phyloP scores from a whole-genome alignment of 2,113 vertebrate genomes.

The Periophthalmodon schlosseri region DNA sequence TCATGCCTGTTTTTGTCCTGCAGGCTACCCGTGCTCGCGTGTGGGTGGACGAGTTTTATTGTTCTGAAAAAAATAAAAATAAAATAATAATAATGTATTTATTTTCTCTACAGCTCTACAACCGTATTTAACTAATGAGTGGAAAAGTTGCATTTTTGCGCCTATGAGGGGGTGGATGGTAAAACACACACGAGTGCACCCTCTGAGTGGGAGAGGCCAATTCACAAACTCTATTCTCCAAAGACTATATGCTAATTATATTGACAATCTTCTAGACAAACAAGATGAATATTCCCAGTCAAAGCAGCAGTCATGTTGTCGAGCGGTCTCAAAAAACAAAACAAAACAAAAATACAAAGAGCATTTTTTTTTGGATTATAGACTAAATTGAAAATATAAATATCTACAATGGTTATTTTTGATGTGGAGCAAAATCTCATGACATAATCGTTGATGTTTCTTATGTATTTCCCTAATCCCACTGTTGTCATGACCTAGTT shows the following conservation, averaged over 20 bases:
- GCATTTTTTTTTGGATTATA: conserved; percentile 26
- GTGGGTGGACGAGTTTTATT: conserved; percentile 62
- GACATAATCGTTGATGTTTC: conserved; percentile 49
- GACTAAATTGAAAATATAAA: conserved; percentile 47
- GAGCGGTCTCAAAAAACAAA: conserved; percentile 21
- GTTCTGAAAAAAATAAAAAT: conserved; percentile 16
- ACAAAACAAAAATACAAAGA: conserved; percentile 10
- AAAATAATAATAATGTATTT: conserved; percentile 63
- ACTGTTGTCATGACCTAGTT: conserved; percentile 64
- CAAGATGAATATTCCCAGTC: conserved; percentile 31
- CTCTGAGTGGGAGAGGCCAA: conserved; percentile 4
- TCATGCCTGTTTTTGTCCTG: conserved; percentile 73
- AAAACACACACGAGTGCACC: conserved; percentile 3
- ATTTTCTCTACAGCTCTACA: conserved; percentile 45
- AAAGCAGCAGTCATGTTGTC: conserved; percentile 15
- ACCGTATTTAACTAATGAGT: conserved; percentile 46
- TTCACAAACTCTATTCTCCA: conserved; percentile 21
- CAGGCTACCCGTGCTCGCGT: conserved; percentile 58
- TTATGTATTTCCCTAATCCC: conserved; percentile 66
- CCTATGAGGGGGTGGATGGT: conserved; percentile 9
- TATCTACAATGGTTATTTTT: conserved; percentile 51
- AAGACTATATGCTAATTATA: conserved; percentile 22
- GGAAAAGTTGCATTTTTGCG: conserved; percentile 13
- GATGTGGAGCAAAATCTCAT: conserved; percentile 45
- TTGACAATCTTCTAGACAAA: conserved; percentile 29